A percentile compares a stretch with the other conserved stretches of the same genome.
Conservation (phyloP, 2,797 vertebrate genomes). For the Rhynchonycteris naso region DNA sequence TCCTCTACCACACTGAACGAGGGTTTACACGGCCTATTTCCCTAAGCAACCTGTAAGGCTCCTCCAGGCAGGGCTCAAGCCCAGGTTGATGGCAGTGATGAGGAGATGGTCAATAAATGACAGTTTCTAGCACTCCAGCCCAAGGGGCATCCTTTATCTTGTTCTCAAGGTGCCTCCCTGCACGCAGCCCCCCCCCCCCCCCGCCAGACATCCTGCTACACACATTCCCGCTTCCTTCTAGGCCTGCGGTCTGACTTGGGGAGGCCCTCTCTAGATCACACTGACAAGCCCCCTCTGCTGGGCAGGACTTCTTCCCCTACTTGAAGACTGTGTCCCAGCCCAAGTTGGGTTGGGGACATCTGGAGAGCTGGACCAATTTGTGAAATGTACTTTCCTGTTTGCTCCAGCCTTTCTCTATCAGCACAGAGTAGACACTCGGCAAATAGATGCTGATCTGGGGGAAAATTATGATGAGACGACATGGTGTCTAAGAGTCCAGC, state of each 20-base stretch:
- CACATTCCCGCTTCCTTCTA: too few species aligned
- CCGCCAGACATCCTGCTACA: neutral
- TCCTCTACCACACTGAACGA: neutral
- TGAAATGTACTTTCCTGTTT: neutral
- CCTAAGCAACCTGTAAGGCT: neutral
- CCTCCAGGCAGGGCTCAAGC: neutral
- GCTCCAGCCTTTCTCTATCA: neutral
- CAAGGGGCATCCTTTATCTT: neutral
- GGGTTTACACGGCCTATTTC: neutral
- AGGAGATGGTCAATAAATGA: neutral
- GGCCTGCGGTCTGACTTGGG: neutral
- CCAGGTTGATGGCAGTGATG: neutral
- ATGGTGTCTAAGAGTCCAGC: constrained; percentile 50
- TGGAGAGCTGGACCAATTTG: neutral
- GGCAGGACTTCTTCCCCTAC: rapidly evolving
- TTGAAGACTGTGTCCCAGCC: neutral
- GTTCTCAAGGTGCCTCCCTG: neutral
- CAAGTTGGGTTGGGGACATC: neutral
- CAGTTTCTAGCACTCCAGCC: neutral
- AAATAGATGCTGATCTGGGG: constrained; percentile 52
- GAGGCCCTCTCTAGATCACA: neutral
- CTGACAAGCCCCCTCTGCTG: rapidly evolving
- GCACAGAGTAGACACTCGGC: neutral
- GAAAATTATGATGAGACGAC: neutral
- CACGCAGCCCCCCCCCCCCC: neutral